phyloP scores from a whole-genome alignment of 2,888 invertebrate species.

The Listrodromus nycthemerus region DNA sequence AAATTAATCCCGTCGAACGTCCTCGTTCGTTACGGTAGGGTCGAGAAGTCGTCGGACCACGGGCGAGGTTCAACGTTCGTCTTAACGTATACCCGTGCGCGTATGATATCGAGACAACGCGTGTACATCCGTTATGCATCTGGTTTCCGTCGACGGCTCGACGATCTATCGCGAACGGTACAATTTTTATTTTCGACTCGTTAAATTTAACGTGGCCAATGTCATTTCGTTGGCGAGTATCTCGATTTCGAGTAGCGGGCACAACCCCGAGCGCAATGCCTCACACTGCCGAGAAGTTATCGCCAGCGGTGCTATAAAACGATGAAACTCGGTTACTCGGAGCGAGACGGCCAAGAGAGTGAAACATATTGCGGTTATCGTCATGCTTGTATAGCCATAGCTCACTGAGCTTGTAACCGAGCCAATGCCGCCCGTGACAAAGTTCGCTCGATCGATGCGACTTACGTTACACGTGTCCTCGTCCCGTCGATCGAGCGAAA shows the following conservation, averaged over 20 bases:
- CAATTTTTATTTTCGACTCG: neutral
- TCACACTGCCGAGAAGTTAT: slow-evolving; percentile 73
- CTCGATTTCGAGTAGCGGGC: slow-evolving; percentile 14
- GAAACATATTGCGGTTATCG: slow-evolving; percentile 81
- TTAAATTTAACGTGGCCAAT: neutral
- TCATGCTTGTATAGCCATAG: slow-evolving; percentile 69
- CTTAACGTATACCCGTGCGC: slow-evolving; percentile 80
- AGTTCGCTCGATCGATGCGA: neutral
- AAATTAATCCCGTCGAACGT: slow-evolving; percentile 84
- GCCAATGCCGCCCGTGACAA: neutral
- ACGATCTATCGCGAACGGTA: neutral
- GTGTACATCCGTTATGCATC: slow-evolving; percentile 38
- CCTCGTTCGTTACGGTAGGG: slow-evolving; percentile 80
- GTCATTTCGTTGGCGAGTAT: neutral
- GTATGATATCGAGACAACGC: slow-evolving; percentile 19
- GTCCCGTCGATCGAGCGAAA: neutral
- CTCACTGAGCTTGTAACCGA: slow-evolving; percentile 32
- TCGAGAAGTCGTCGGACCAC: slow-evolving; percentile 68
- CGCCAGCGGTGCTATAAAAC: slow-evolving; percentile 80
- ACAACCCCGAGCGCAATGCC: slow-evolving; percentile 21
- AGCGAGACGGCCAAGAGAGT: slow-evolving; percentile 68
- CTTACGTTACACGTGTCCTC: neutral
- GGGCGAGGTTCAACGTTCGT: slow-evolving; percentile 79
- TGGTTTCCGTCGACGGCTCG: slow-evolving; percentile 16
- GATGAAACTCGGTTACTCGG: slow-evolving; percentile 76